A percentile compares a stretch with the other conserved stretches of the same genome.
Conservation (phyloP, 2,888 invertebrate genomes). For the Galeruca laticollis region DNA sequence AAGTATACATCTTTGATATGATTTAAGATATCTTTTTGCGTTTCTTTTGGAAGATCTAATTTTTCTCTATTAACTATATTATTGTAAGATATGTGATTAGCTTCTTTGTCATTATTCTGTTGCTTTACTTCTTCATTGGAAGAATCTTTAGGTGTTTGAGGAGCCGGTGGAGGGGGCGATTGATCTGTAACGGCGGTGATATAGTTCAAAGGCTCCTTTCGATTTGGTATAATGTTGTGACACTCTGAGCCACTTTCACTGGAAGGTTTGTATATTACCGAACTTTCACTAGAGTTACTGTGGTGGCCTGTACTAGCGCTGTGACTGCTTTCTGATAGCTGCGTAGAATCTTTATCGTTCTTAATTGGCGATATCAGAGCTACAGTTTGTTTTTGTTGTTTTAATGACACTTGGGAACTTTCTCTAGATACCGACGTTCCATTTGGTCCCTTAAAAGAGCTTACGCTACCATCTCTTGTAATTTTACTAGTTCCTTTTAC, state of each 20-base stretch:
- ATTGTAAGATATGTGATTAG: slow-evolving; percentile 42
- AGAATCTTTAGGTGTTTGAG: slow-evolving; percentile 58
- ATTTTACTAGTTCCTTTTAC: slow-evolving; percentile 90
- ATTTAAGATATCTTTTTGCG: slow-evolving; percentile 66
- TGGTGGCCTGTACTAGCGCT: slow-evolving; percentile 76
- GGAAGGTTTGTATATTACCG: slow-evolving; percentile 80
- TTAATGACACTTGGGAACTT: slow-evolving; percentile 59
- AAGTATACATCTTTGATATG: slow-evolving; percentile 51
- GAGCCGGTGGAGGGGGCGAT: slow-evolving; percentile 47
- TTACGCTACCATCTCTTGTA: slow-evolving; percentile 70
- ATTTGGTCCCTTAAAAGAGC: slow-evolving; percentile 60
- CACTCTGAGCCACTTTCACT: slow-evolving; percentile 78
- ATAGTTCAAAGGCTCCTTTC: slow-evolving; percentile 69
- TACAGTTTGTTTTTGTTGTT: slow-evolving; percentile 59
- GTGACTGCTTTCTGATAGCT: slow-evolving; percentile 78
- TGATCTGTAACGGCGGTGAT: slow-evolving; percentile 52
- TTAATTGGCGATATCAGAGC: slow-evolving; percentile 84
- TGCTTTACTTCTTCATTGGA: slow-evolving; percentile 38
- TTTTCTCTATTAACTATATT: slow-evolving; percentile 39
- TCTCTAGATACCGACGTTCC: slow-evolving; percentile 61
- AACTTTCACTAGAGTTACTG: slow-evolving; percentile 80
- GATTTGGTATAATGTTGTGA: slow-evolving; percentile 67
- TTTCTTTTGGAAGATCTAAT: slow-evolving; percentile 58
- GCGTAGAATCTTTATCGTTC: slow-evolving; percentile 64
- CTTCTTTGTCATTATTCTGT: slow-evolving; percentile 36